A percentile compares a stretch with the other conserved stretches of the same genome.
Conservation (phyloP, 2,888 invertebrate genomes). For the Thymelicus lineola region DNA sequence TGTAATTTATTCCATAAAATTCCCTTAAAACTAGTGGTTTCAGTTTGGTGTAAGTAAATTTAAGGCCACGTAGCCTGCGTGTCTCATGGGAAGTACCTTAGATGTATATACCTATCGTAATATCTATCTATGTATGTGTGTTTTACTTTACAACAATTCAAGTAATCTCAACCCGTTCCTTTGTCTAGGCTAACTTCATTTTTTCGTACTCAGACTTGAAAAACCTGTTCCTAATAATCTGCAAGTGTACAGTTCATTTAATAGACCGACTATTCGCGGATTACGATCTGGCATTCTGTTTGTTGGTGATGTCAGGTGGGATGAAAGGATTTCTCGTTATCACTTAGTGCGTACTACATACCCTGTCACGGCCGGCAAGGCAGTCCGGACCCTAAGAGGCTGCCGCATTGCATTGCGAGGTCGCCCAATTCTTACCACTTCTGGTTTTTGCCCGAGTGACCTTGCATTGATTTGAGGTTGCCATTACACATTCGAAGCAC, state of each 20-base stretch:
- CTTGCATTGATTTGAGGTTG: conserved; percentile 72
- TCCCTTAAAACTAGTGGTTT: not conserved
- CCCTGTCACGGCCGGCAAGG: conserved; percentile 40
- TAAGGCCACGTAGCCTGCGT: not conserved
- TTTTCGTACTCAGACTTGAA: not conserved
- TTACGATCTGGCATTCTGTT: conserved; percentile 7
- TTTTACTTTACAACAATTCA: conserved; percentile 1
- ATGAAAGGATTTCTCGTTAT: conserved; percentile 45
- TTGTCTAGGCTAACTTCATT: conserved; percentile 23
- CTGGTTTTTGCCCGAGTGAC: conserved; percentile 72
- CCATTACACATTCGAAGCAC: conserved; percentile 66
- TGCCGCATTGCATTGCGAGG: conserved; percentile 69
- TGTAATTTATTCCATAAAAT: conserved; percentile 31
- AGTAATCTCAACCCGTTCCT: conserved; percentile 19
- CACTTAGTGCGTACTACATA: conserved; percentile 44
- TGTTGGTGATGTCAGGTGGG: conserved; percentile 7
- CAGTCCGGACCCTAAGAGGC: conserved; percentile 42
- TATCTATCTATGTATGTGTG: not conserved
- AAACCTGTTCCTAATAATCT: conserved; percentile 13
- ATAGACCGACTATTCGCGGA: not conserved
- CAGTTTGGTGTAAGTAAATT: not conserved
- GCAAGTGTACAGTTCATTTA: not conserved
- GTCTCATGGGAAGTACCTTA: not conserved
- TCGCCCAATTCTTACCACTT: conserved; percentile 71
- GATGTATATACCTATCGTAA: too few species aligned